A percentile compares a stretch with the other conserved stretches of the same genome.
These are phyloP conservation scores for Hippocampus mohnikei DNA, from an alignment of 2,113 vertebrate genomes.

Conservation along the genomic window DNA sequence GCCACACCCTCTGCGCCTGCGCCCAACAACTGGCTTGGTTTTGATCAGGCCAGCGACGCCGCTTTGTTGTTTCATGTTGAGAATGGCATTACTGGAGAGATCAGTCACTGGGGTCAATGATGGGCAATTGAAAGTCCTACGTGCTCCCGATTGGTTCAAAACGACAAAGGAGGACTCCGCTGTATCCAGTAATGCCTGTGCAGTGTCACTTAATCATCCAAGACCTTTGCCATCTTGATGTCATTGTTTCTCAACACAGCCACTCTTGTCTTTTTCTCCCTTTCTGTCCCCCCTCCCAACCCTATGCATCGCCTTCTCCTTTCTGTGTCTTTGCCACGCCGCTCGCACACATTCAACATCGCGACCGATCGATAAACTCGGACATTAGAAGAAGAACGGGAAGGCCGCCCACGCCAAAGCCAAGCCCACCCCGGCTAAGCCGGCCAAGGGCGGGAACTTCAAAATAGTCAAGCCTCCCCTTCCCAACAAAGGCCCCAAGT, in stretches of 20 bases:
- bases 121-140: conserved; percentile 2
- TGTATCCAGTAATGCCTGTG: conserved; percentile 78
- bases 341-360: conserved; percentile 55
- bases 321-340: conserved; percentile 43
- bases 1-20: conserved; percentile 64
- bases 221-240: conserved; percentile 70
- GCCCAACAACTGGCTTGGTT: conserved; percentile 58
- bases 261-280: conserved; percentile 73
- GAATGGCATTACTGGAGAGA: conserved; percentile 78
- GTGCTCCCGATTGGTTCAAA: background rate
- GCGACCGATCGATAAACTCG: conserved; percentile 45
- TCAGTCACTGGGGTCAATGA: conserved; percentile 18
- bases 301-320: conserved; percentile 38
- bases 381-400: conserved; percentile 66
- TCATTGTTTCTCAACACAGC: conserved; percentile 76
- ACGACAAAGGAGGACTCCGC: conserved; percentile 20
- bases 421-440: conserved; percentile 58
- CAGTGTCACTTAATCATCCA: conserved; percentile 70
- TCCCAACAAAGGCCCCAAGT: conserved; percentile 52
- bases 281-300: conserved; percentile 68
- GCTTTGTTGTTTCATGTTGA: conserved; percentile 71
- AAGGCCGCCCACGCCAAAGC: conserved; percentile 57
- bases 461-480: conserved; percentile 61
- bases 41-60: conserved; percentile 60
- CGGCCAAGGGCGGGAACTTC: conserved; percentile 37